phyloP scores from a whole-genome alignment of 2,888 invertebrate species.

The Dichetophora obliterata region DNA sequence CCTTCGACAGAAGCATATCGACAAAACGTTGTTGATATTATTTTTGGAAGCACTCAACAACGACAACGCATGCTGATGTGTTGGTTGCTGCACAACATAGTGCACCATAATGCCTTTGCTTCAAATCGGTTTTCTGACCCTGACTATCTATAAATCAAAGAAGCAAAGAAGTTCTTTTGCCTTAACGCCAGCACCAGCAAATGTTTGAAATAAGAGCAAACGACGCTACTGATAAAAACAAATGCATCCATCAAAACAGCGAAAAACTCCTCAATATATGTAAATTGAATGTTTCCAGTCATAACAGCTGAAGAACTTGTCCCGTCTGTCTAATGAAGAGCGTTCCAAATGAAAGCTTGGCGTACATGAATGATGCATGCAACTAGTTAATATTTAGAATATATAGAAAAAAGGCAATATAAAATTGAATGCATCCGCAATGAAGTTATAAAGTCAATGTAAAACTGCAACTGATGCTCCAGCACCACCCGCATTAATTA shows the following conservation, averaged over 20 bases:
- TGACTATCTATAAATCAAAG: slow-evolving; percentile 47
- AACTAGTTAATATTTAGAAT: no score
- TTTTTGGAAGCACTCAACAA: neutral
- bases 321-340: no score
- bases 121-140: slow-evolving; percentile 60
- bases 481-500: no score
- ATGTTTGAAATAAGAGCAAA: neutral
- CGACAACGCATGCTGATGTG: slow-evolving; percentile 3
- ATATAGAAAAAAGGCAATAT: no score
- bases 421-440: no score
- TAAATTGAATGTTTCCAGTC: no score
- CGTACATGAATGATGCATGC: no score
- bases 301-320: no score
- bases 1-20: no score
- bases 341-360: no score
- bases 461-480: no score
- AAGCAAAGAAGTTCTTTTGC: slow-evolving; percentile 7
- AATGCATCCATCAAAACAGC: neutral
- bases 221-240: neutral
- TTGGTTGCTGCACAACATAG: neutral
- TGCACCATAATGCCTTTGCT: neutral
- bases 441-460: no score
- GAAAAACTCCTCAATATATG: neutral
- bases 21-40: neutral
- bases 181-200: neutral